phyloP scores from a whole-genome alignment of 2,797 vertebrate genomes.

The Falco peregrinus region DNA sequence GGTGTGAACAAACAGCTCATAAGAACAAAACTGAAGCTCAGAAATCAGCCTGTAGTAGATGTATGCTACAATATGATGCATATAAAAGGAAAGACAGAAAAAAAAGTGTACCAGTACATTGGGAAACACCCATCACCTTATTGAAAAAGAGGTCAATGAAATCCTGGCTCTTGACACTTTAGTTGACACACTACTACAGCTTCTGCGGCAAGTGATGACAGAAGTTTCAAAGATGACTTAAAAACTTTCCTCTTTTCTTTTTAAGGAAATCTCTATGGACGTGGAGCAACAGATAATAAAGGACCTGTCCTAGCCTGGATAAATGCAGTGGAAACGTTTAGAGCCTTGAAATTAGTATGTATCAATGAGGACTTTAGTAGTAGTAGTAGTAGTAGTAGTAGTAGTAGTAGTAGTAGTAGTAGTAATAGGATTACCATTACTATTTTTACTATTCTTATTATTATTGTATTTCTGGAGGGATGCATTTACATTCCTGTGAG shows the following conservation, averaged over 20 bases:
- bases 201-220: not conserved
- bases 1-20: not conserved
- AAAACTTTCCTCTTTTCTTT: not conserved
- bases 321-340: slow-evolving; percentile 84
- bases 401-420: too few species aligned
- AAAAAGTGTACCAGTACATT: not conserved
- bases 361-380: not conserved
- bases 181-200: not conserved
- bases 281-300: slow-evolving; percentile 93
- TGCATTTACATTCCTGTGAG: not conserved
- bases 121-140: not conserved
- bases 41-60: not conserved
- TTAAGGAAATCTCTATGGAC: slow-evolving; percentile 90
- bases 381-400: too few species aligned
- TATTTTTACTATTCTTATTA: not conserved
- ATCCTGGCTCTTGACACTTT: not conserved
- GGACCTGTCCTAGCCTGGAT: slow-evolving; percentile 93
- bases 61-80: not conserved
- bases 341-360: slow-evolving; percentile 83
- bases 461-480: not conserved
- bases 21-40: not conserved
- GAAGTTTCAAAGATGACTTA: not conserved
- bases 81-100: not conserved
- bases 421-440: not conserved
- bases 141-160: not conserved